Percentiles rank a stretch among this genome's conserved stretches.
These are phyloP conservation scores for Acrocephalus scirpaceus DNA, from an alignment of 2,797 vertebrate genomes.

Conservation along the genomic window DNA sequence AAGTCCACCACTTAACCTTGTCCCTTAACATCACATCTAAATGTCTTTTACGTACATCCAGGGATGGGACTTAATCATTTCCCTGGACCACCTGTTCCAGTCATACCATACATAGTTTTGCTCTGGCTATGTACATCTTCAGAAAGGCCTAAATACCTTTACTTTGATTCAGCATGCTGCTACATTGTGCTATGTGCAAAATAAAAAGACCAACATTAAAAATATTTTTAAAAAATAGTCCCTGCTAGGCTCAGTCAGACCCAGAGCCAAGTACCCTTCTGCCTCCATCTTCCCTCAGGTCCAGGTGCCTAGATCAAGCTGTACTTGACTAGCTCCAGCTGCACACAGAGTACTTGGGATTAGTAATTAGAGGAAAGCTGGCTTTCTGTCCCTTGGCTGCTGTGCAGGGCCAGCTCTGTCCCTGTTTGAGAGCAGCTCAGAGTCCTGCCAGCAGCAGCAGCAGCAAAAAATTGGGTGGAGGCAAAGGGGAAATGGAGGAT, in stretches of 20 bases:
- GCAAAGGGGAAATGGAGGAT: not conserved
- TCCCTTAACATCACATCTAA: not conserved
- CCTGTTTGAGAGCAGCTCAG: not conserved
- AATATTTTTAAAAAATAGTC: not conserved
- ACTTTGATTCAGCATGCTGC: not conserved
- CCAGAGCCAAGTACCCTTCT: not conserved
- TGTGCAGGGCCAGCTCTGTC: not conserved
- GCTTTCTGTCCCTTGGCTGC: not conserved
- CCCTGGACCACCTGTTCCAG: not conserved
- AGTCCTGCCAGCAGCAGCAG: not conserved
- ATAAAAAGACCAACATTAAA: not conserved
- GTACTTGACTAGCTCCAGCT: not conserved
- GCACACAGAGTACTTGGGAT: not conserved
- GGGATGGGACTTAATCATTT: not conserved
- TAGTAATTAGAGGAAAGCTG: not conserved
- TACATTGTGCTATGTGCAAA: not conserved
- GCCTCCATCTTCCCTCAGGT: not conserved
- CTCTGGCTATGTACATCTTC: not conserved
- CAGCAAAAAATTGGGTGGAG: not conserved
- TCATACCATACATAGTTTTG: not conserved
- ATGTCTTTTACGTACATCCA: not conserved
- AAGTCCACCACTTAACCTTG: not conserved
- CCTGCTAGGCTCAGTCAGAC: not conserved
- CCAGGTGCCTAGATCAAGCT: not conserved
- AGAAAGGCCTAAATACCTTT: not conserved